phyloP scores from a whole-genome alignment of 1,140 invertebrate genomes.

The Cardiocondyla obscurior region DNA sequence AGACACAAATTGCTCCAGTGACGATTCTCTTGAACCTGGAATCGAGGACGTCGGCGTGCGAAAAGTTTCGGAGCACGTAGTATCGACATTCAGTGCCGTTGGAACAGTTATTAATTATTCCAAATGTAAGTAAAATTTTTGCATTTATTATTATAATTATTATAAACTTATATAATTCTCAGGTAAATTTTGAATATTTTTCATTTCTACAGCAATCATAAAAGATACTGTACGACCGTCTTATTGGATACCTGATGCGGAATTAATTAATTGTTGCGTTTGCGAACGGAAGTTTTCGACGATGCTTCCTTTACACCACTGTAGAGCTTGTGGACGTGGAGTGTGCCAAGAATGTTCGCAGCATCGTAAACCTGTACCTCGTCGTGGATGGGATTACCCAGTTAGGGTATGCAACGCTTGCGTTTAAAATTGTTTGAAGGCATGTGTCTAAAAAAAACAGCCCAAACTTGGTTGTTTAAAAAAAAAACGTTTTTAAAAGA shows the following conservation, averaged over 20 bases:
- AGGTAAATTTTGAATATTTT: constrained; percentile 64
- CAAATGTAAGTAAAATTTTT: constrained; percentile 79
- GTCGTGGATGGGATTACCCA: constrained; percentile 88
- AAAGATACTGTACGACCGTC: constrained; percentile 91
- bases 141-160: background rate
- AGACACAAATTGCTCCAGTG: constrained; percentile 71
- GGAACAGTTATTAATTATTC: constrained; percentile 85
- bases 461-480: background rate
- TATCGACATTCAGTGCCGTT: constrained; percentile 86
- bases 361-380: constrained; percentile 86
- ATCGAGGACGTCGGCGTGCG: constrained; percentile 86
- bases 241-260: constrained; percentile 92
- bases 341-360: constrained; percentile 88
- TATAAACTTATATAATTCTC: background rate
- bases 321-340: constrained; percentile 89
- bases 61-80: constrained; percentile 87
- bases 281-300: constrained; percentile 84
- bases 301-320: constrained; percentile 88
- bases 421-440: constrained; percentile 78
- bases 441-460: background rate
- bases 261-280: constrained; percentile 87
- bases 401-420: constrained; percentile 89
- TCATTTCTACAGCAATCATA: constrained; percentile 85
- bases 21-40: constrained; percentile 64
- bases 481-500: background rate